Evolutionary conservation across 2,888 invertebrate species (phyloP).

Genomic region (Fragum fragum): DNA sequence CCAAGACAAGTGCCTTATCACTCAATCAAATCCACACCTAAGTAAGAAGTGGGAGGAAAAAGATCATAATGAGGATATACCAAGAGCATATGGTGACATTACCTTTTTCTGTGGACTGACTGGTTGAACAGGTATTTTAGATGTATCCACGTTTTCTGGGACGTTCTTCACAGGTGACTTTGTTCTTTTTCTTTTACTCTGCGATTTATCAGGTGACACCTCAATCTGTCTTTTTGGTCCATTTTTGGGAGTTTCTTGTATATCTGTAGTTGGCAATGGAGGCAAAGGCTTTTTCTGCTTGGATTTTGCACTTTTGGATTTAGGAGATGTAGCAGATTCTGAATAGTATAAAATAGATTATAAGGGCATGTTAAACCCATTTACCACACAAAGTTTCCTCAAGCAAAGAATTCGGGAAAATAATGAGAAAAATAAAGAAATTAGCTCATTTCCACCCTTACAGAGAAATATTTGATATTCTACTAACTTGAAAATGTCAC

Average conservation of each 20-base stretch:
- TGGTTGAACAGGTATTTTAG: constrained; percentile 36
- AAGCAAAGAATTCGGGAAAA: no score
- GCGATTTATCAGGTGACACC: not conserved
- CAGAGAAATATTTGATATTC: no score
- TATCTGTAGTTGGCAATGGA: constrained; percentile 41
- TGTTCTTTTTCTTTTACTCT: constrained; percentile 32
- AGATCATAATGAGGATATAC: no score
- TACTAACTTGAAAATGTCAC: no score
- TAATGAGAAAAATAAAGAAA: no score
- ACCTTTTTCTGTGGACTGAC: constrained; percentile 60
- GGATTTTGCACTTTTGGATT: not conserved
- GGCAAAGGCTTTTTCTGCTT: constrained; percentile 49
- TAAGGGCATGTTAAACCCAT: no score
- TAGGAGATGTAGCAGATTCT: constrained; percentile 32
- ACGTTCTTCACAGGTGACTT: constrained; percentile 30
- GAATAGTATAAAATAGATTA: not conserved
- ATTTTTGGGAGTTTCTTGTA: constrained; percentile 43
- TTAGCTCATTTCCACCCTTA: no score
- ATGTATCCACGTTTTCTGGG: not conserved
- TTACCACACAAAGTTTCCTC: no score
- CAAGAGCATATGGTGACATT: not conserved
- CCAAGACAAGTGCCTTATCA: no score
- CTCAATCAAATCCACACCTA: no score
- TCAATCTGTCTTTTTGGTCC: constrained; percentile 7
- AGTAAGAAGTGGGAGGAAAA: no score